These are phyloP conservation scores for Desoria tigrina DNA, from an alignment of 2,888 invertebrate genomes.

Conservation along the genomic window DNA sequence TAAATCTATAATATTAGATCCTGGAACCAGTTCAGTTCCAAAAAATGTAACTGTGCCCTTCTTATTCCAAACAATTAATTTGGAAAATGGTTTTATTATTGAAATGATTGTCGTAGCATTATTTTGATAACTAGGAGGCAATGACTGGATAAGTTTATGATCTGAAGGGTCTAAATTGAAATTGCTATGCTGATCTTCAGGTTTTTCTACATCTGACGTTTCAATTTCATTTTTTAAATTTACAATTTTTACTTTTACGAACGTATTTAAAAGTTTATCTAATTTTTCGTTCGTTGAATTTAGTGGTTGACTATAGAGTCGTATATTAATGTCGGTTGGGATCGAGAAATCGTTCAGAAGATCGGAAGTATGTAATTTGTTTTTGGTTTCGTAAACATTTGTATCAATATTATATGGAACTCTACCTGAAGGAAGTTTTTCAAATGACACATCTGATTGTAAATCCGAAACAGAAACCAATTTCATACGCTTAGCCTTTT, in stretches of 20 bases:
- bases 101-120: constrained; percentile 18
- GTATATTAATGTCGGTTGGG: constrained; percentile 41
- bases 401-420: background rate
- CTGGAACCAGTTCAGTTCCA: background rate
- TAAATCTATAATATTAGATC: background rate
- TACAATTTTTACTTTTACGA: background rate
- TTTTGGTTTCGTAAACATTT: background rate
- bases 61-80: constrained; percentile 27
- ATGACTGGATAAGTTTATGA: too few relatives aligned
- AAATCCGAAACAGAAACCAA: constrained; percentile 20
- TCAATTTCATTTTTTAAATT: background rate
- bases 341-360: background rate
- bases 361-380: background rate
- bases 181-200: background rate
- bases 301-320: constrained; percentile 21
- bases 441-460: background rate
- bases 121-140: constrained; percentile 16
- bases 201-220: background rate
- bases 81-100: constrained; percentile 17
- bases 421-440: too few relatives aligned
- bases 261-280: background rate
- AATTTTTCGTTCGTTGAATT: constrained; percentile 17
- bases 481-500: constrained; percentile 40
- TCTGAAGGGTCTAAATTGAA: too few relatives aligned
- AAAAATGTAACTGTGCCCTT: constrained; percentile 28